These are phyloP conservation scores for Acyrthosiphon pisum DNA, from an alignment of 1,140 invertebrate species.

Conservation along the genomic window DNA sequence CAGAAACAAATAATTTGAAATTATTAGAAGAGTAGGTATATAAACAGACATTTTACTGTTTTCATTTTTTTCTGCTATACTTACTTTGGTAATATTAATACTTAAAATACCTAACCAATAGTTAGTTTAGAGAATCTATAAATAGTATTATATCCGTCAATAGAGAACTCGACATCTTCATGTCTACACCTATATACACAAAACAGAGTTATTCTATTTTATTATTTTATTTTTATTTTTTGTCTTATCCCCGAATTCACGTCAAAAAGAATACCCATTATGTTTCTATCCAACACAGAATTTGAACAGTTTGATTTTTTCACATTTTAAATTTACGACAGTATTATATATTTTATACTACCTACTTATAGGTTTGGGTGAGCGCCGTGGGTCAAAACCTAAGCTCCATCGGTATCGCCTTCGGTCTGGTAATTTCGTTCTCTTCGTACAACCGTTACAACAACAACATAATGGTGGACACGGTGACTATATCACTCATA, in stretches of 20 bases:
- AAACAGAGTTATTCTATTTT: neutral
- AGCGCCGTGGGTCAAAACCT: constrained; percentile 92
- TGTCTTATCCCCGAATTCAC: neutral
- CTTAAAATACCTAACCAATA: too few species aligned
- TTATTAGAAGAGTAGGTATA: too few species aligned
- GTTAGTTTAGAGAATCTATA: too few species aligned
- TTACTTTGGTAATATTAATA: too few species aligned
- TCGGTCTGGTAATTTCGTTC: constrained; percentile 92
- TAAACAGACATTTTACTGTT: too few species aligned
- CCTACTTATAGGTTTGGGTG: constrained; percentile 76
- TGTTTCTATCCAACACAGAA: neutral
- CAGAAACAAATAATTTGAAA: too few species aligned
- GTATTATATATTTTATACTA: neutral
- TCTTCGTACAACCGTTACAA: constrained; percentile 94
- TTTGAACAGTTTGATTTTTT: neutral
- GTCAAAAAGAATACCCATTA: neutral
- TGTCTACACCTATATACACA: neutral
- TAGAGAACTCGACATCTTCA: too few species aligned
- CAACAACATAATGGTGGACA: constrained; percentile 87
- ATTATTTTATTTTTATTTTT: neutral
- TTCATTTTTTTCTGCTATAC: too few species aligned
- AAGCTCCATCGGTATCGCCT: constrained; percentile 89
- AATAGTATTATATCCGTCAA: too few species aligned
- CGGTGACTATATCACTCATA: constrained; percentile 79
- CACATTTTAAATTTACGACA: neutral